Conservation (phyloP, 2,888 invertebrate species). For the Lasioglossum lativentre region DNA sequence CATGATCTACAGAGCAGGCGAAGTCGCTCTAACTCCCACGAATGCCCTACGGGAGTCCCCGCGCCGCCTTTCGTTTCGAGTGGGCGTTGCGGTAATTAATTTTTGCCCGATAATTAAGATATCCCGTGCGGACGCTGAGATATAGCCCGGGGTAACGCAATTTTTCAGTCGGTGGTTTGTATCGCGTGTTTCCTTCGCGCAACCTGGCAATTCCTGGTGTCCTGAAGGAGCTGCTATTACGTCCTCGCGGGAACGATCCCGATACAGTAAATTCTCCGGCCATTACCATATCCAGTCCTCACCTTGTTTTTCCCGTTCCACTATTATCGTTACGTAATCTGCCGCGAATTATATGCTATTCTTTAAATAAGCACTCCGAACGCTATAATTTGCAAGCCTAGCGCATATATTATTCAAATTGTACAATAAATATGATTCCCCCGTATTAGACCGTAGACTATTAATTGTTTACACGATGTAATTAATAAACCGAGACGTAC, state of each 20-base stretch:
- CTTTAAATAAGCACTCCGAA: neutral
- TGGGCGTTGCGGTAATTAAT: slow-evolving; percentile 81
- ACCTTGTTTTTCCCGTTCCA: neutral
- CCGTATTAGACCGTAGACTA: neutral
- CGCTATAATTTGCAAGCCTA: neutral
- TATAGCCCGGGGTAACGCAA: slow-evolving; percentile 74
- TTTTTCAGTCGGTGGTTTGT: slow-evolving; percentile 70
- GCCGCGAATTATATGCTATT: neutral
- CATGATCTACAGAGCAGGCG: slow-evolving; percentile 22
- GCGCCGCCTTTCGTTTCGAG: slow-evolving; percentile 53
- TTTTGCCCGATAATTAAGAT: slow-evolving; percentile 81
- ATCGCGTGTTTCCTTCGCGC: slow-evolving; percentile 63
- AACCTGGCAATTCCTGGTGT: slow-evolving; percentile 50
- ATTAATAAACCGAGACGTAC: neutral
- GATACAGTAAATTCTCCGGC: slow-evolving; percentile 13
- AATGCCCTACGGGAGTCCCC: slow-evolving; percentile 68
- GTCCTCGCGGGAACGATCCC: slow-evolving; percentile 43
- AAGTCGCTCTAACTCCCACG: slow-evolving; percentile 65
- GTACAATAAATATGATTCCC: neutral
- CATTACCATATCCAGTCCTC: slow-evolving; percentile 9
- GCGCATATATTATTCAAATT: slow-evolving; percentile 5
- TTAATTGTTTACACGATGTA: neutral
- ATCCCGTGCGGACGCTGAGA: slow-evolving; percentile 72
- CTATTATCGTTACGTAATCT: slow-evolving; percentile 1
- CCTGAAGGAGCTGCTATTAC: slow-evolving; percentile 42